phyloP scores from a whole-genome alignment of 2,888 invertebrate species.

The Hemicrepidius hirtus region DNA sequence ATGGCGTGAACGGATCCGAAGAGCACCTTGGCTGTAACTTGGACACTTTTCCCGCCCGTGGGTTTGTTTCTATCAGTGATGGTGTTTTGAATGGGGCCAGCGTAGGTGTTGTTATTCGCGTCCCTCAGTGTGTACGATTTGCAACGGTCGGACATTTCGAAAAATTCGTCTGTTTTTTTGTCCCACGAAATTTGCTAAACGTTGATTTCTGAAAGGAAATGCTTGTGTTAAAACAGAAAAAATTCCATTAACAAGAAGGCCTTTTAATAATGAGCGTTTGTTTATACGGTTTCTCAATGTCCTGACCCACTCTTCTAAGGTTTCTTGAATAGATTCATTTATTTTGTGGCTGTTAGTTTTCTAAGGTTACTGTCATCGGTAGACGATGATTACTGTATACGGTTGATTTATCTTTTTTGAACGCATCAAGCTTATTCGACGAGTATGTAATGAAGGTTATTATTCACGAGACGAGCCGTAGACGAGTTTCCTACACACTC shows the following conservation, averaged over 20 bases:
- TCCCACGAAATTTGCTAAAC: constrained; percentile 17
- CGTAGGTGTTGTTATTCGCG: constrained; percentile 77
- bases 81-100: constrained; percentile 65
- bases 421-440: too few relatives aligned
- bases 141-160: constrained; percentile 76
- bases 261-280: too few relatives aligned
- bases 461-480: too few relatives aligned
- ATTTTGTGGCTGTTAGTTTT: neutral
- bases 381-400: too few relatives aligned
- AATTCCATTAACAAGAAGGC: too few relatives aligned
- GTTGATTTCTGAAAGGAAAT: constrained; percentile 10
- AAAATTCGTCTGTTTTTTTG: neutral
- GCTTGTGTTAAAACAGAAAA: neutral
- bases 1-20: constrained; percentile 84
- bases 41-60: constrained; percentile 66
- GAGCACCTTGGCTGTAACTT: constrained; percentile 84
- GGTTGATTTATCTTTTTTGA: too few relatives aligned
- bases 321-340: constrained; percentile 12
- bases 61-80: constrained; percentile 59
- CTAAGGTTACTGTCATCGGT: constrained; percentile 4
- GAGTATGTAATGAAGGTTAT: too few relatives aligned
- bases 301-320: constrained; percentile 9
- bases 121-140: constrained; percentile 73
- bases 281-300: neutral
- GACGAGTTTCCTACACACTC: too few relatives aligned